Conservation (phyloP, 2,113 vertebrate species). For the Herpetotheres cachinnans region DNA sequence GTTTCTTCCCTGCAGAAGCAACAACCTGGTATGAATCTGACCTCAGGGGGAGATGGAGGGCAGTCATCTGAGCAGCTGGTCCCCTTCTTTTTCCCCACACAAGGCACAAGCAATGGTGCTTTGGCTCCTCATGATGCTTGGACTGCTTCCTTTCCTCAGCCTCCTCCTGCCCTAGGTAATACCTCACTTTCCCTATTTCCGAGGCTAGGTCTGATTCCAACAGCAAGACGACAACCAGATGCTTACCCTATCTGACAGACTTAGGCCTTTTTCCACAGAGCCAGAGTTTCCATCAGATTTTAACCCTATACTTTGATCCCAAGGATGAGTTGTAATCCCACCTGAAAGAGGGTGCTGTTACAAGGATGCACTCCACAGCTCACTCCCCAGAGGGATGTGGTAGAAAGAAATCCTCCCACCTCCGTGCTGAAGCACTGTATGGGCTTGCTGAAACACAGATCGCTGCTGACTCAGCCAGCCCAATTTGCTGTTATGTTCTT, state of each 20-base stretch:
- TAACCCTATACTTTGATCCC: background rate
- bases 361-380: background rate
- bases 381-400: background rate
- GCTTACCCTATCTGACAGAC: background rate
- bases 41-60: background rate
- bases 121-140: background rate
- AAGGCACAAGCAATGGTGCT: background rate
- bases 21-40: background rate
- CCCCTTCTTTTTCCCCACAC: background rate
- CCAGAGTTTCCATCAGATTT: background rate
- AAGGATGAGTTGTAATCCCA: background rate
- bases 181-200: background rate
- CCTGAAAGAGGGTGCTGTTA: background rate
- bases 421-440: background rate
- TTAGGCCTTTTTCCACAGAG: background rate
- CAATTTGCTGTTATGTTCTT: background rate
- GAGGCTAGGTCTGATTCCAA: background rate
- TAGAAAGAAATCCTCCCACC: background rate
- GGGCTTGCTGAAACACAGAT: background rate
- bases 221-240: background rate
- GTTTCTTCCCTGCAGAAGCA: background rate
- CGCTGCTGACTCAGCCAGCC: background rate
- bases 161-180: background rate
- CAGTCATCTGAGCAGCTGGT: background rate
- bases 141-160: background rate